phyloP scores from a whole-genome alignment of 2,888 invertebrate genomes.

The Eucriotettix oculatus region DNA sequence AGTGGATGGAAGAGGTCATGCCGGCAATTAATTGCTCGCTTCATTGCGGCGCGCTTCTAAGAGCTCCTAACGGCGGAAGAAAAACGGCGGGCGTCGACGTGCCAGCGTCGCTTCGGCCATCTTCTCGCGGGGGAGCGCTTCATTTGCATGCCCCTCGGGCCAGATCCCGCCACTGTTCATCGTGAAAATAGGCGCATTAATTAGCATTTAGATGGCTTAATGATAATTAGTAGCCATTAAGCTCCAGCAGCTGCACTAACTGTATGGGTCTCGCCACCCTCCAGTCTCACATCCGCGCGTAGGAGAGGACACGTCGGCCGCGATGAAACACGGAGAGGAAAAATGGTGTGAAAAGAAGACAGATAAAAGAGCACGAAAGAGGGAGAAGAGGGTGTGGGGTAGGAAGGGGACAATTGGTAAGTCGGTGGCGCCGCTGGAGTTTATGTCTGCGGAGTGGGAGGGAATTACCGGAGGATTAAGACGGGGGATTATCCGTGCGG shows the following conservation, averaged over 20 bases:
- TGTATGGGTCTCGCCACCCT: constrained; percentile 14
- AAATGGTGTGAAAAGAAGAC: constrained; percentile 30
- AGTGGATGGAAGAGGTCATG: neutral
- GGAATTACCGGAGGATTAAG: constrained; percentile 7
- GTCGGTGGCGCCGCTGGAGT: neutral
- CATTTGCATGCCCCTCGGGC: constrained; percentile 30
- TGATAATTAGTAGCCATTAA: constrained; percentile 29
- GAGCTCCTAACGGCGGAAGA: constrained; percentile 5
- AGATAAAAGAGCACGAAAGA: constrained; percentile 28
- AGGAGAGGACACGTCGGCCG: constrained; percentile 10
- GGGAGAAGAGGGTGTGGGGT: constrained; percentile 13
- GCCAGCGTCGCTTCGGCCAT: constrained; percentile 10
- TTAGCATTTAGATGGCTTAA: constrained; percentile 36
- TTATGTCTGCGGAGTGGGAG: neutral
- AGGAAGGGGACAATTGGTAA: neutral
- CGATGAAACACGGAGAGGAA: constrained; percentile 9
- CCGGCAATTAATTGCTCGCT: neutral
- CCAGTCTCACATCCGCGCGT: too few relatives aligned
- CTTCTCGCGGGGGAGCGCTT: constrained; percentile 20
- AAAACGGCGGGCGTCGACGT: constrained; percentile 13
- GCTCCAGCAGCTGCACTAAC: constrained; percentile 12
- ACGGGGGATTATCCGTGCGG: neutral
- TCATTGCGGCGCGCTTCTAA: neutral
- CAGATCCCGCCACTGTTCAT: constrained; percentile 24
- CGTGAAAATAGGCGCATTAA: constrained; percentile 26